Conservation (phyloP, 2,113 vertebrate genomes). For the Phodopus roborovskii region DNA sequence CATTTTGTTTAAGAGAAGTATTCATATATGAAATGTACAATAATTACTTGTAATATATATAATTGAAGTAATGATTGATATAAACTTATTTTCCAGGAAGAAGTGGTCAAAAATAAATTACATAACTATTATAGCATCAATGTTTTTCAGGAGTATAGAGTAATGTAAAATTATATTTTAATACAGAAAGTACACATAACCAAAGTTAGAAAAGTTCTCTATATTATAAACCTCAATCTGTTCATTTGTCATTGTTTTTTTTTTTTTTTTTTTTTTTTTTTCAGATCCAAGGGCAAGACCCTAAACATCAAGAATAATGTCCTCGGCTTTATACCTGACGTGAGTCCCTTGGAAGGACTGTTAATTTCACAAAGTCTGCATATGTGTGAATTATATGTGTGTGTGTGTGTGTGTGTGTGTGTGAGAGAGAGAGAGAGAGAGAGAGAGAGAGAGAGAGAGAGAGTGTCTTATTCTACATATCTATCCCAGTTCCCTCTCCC, state of each 20-base stretch:
- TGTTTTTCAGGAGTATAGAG: background rate
- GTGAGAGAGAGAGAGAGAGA: too few species aligned
- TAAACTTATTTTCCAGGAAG: background rate
- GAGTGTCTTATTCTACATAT: too few species aligned
- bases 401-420: too few species aligned
- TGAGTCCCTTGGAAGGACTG: fast-evolving
- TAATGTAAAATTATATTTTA: background rate
- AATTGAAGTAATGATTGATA: background rate
- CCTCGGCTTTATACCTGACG: background rate
- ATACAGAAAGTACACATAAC: background rate
- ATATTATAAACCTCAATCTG: fast-evolving
- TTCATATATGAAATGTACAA: background rate
- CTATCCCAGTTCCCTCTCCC: too few species aligned
- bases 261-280: background rate
- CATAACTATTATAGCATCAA: background rate
- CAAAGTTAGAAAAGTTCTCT: background rate
- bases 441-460: too few species aligned
- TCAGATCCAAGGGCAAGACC: background rate
- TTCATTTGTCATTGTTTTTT: background rate
- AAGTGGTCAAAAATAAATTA: background rate
- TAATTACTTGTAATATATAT: background rate
- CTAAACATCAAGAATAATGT: fast-evolving
- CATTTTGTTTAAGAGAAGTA: background rate
- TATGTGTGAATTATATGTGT: too few species aligned
- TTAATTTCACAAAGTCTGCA: background rate